Percentiles rank a stretch among this genome's conserved stretches.
These are phyloP conservation scores for Carpatolechia fugitivella DNA, from an alignment of 2,888 invertebrate species.

Conservation along the genomic window DNA sequence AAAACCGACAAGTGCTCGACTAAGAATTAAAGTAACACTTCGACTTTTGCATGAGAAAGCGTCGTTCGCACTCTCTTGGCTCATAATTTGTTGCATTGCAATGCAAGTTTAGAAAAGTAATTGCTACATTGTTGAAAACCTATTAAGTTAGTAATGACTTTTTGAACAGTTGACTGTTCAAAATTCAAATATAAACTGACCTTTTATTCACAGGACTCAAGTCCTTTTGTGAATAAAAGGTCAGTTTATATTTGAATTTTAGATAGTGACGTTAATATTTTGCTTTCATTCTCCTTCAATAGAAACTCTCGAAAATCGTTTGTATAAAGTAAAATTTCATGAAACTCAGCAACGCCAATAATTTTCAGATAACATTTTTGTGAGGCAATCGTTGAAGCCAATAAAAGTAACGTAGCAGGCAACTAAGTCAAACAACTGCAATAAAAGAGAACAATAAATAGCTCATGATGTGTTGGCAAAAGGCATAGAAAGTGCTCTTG, in stretches of 20 bases:
- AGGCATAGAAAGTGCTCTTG: constrained; percentile 62
- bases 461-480: constrained; percentile 54
- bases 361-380: not conserved
- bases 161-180: constrained; percentile 50
- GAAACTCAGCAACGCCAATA: constrained; percentile 58
- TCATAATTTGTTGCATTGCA: constrained; percentile 54
- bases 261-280: too few species aligned
- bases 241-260: not conserved
- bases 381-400: not conserved
- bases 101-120: constrained; percentile 48
- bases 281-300: too few species aligned
- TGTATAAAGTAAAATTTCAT: not conserved
- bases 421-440: constrained; percentile 50
- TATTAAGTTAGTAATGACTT: constrained; percentile 55
- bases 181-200: not conserved
- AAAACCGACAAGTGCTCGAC: constrained; percentile 78
- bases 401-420: constrained; percentile 25
- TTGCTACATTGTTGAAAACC: constrained; percentile 17
- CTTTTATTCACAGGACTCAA: constrained; percentile 39
- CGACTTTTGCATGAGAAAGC: constrained; percentile 79
- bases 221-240: constrained; percentile 27
- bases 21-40: constrained; percentile 78
- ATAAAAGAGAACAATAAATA: constrained; percentile 62
- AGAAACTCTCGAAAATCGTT: too few species aligned
- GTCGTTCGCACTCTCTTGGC: constrained; percentile 60